Percentiles rank a stretch among this genome's conserved stretches.
These are phyloP conservation scores for Uloborus plumipes DNA, from an alignment of 2,888 invertebrate species.

Conservation along the genomic window DNA sequence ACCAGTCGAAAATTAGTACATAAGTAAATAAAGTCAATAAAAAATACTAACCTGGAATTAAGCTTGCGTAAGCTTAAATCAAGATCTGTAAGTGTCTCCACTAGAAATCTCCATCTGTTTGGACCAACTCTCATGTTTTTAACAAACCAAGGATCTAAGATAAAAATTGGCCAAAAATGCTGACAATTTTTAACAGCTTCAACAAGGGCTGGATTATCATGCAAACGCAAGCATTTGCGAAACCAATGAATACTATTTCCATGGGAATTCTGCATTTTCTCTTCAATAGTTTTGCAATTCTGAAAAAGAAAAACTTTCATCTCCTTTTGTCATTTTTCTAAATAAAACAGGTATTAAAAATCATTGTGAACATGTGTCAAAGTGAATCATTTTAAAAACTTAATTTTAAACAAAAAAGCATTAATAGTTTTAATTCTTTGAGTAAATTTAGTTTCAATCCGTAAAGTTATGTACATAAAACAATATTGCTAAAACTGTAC, in stretches of 20 bases:
- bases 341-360: neutral
- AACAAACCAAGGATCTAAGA: constrained; percentile 92
- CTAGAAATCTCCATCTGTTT: constrained; percentile 87
- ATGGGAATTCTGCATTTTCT: neutral
- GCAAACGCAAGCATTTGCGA: constrained; percentile 87
- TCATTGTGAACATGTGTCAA: too few relatives aligned
- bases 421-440: too few relatives aligned
- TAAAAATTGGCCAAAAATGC: constrained; percentile 87
- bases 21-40: constrained; percentile 10
- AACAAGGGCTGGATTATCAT: constrained; percentile 86
- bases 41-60: constrained; percentile 72
- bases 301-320: too few relatives aligned
- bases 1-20: neutral
- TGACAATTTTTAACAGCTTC: constrained; percentile 80
- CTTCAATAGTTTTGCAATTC: too few relatives aligned
- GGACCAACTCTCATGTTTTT: constrained; percentile 89
- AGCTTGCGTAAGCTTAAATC: constrained; percentile 75
- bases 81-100: constrained; percentile 69
- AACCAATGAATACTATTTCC: constrained; percentile 89
- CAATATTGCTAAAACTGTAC: too few relatives aligned
- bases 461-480: too few relatives aligned
- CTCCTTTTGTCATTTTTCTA: too few relatives aligned
- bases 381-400: neutral
- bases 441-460: too few relatives aligned
- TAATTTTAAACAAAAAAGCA: neutral